These are phyloP conservation scores for Ailurus styani DNA, from an alignment of 2,113 vertebrate species.

Conservation along the genomic window DNA sequence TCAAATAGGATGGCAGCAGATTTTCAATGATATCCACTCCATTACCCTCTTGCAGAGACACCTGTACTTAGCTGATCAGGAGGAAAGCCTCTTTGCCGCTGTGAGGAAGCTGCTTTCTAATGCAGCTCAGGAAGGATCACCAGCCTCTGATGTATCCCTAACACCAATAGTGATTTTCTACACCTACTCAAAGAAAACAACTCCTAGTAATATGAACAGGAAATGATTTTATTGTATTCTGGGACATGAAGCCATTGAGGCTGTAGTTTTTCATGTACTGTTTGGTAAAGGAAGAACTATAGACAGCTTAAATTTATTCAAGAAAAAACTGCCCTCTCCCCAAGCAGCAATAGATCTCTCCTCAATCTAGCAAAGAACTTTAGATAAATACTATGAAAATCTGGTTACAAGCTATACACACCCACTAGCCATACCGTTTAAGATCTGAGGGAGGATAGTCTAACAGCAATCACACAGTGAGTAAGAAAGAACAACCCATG, in stretches of 20 bases:
- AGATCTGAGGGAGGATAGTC: background rate
- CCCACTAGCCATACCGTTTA: background rate
- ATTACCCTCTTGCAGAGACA: background rate
- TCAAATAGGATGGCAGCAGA: background rate
- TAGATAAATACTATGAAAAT: background rate
- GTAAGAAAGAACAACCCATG: background rate
- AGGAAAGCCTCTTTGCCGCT: background rate
- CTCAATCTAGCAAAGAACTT: background rate
- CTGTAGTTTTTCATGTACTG: background rate
- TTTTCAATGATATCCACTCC: background rate
- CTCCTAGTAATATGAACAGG: background rate
- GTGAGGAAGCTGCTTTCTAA: background rate
- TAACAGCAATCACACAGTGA: background rate
- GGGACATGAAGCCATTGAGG: background rate
- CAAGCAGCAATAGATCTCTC: background rate
- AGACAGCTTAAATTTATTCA: slow-evolving; percentile 5
- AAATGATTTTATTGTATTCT: background rate
- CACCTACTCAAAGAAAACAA: background rate
- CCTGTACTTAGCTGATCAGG: background rate
- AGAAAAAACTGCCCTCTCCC: background rate
- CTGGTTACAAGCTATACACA: background rate
- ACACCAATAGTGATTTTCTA: background rate
- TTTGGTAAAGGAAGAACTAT: background rate
- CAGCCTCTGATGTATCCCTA: background rate
- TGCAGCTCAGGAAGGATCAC: background rate